A percentile compares a stretch with the other conserved stretches of the same genome.
Evolutionary conservation across 2,797 vertebrate genomes (phyloP).

Genomic region (Acrossocheilus fasciatus): DNA sequence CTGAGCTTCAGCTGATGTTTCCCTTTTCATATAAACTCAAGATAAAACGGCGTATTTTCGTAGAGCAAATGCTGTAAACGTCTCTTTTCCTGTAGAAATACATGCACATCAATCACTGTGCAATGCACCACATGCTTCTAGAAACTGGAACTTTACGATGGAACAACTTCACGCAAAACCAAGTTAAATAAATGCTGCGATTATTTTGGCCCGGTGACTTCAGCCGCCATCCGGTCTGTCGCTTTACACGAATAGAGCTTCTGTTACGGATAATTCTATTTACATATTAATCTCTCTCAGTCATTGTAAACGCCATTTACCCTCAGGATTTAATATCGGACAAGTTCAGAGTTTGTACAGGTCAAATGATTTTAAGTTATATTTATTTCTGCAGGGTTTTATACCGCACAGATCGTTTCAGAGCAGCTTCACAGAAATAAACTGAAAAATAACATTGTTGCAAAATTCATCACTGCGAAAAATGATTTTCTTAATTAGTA

Average conservation of each 20-base stretch:
- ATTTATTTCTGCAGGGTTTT: background rate
- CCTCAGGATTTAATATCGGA: background rate
- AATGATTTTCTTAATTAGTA: too few species aligned
- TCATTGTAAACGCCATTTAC: background rate
- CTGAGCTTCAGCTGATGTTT: background rate
- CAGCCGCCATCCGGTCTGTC: conserved; percentile 34
- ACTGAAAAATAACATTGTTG: background rate
- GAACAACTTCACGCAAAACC: conserved; percentile 18
- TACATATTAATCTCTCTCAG: background rate
- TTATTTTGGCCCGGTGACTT: conserved; percentile 50
- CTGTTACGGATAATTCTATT: background rate
- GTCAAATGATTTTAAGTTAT: background rate
- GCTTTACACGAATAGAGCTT: conserved; percentile 42
- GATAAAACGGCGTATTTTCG: background rate
- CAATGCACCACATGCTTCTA: background rate
- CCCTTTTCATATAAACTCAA: background rate
- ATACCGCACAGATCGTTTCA: background rate
- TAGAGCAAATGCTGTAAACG: background rate
- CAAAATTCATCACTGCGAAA: background rate
- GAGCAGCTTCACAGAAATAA: background rate
- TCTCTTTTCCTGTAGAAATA: background rate
- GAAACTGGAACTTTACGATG: background rate
- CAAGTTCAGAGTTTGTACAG: background rate
- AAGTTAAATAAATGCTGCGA: conserved; percentile 54
- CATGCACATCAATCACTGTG: background rate